Conservation (phyloP, 2,888 invertebrate species). For the Oscheius onirici region DNA sequence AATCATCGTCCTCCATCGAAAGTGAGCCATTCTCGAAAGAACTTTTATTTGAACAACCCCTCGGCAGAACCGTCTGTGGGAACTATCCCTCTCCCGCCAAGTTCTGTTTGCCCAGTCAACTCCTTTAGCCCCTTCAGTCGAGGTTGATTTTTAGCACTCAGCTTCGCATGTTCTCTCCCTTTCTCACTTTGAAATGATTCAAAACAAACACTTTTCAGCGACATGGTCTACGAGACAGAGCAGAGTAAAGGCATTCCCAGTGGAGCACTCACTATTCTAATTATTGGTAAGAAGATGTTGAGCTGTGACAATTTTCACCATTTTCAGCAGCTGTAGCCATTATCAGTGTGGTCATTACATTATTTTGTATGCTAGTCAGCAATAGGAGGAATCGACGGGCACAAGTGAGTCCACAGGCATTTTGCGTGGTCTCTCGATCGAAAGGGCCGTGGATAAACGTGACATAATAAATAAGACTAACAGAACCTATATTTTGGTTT, state of each 20-base stretch:
- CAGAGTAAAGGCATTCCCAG: constrained; percentile 47
- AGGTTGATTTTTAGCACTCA: constrained; percentile 4
- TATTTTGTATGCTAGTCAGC: constrained; percentile 54
- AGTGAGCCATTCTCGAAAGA: too few species aligned
- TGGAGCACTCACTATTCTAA: constrained; percentile 47
- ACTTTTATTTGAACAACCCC: constrained; percentile 13
- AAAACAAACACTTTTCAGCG: constrained; percentile 1
- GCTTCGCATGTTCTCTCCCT: constrained; percentile 13
- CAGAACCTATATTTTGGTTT: too few species aligned
- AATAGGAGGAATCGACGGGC: constrained; percentile 42
- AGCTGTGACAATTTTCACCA: constrained; percentile 21
- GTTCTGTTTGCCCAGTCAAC: constrained; percentile 24
- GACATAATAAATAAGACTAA: too few species aligned
- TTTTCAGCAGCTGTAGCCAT: constrained; percentile 49
- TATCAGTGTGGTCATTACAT: constrained; percentile 49
- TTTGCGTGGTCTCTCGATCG: too few species aligned
- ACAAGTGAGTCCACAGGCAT: constrained; percentile 14
- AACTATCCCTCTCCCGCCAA: constrained; percentile 6
- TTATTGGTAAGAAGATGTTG: constrained; percentile 17
- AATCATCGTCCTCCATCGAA: too few species aligned
- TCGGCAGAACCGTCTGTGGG: constrained; percentile 9
- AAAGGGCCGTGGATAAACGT: too few species aligned
- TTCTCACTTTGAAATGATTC: background rate
- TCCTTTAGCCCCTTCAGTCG: constrained; percentile 13
- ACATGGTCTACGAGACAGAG: constrained; percentile 28